Evolutionary conservation across 2,888 invertebrate genomes (phyloP).

Genomic region (Strigamia transsilvanica): DNA sequence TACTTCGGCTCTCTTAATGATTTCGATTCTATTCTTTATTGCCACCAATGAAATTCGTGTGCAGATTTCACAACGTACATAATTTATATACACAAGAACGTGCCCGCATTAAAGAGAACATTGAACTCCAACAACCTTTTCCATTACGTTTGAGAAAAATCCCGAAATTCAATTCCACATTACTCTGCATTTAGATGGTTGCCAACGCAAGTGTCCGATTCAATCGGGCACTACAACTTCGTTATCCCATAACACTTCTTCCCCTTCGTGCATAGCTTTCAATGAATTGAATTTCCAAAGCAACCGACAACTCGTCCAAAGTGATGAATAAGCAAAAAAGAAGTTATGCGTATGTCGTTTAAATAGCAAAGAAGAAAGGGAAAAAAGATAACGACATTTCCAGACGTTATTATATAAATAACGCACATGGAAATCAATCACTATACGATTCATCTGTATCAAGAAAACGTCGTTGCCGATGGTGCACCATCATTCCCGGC

Average conservation of each 20-base stretch:
- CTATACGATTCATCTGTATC: constrained; percentile 24
- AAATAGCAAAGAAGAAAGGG: background rate
- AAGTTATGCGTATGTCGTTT: constrained; percentile 1
- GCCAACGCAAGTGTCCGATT: background rate
- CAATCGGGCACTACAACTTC: constrained; percentile 21
- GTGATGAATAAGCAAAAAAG: constrained; percentile 41
- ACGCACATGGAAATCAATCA: constrained; percentile 32
- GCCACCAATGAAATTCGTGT: background rate
- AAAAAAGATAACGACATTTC: constrained; percentile 21
- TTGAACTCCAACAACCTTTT: background rate
- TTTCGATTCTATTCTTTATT: too few species aligned
- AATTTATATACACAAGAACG: background rate
- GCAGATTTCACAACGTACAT: background rate
- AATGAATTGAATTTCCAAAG: constrained; percentile 15
- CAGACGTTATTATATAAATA: constrained; percentile 42
- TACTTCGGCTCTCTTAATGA: too few species aligned
- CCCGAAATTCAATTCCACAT: background rate
- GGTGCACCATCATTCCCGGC: constrained; percentile 14
- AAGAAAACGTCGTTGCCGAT: constrained; percentile 22
- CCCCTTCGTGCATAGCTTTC: background rate
- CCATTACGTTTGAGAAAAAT: background rate
- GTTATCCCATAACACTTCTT: constrained; percentile 26
- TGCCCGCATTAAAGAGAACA: background rate
- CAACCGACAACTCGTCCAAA: background rate
- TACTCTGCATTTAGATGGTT: constrained; percentile 33